phyloP scores from a whole-genome alignment of 2,113 vertebrate genomes.

The Vulpes ferrilata region DNA sequence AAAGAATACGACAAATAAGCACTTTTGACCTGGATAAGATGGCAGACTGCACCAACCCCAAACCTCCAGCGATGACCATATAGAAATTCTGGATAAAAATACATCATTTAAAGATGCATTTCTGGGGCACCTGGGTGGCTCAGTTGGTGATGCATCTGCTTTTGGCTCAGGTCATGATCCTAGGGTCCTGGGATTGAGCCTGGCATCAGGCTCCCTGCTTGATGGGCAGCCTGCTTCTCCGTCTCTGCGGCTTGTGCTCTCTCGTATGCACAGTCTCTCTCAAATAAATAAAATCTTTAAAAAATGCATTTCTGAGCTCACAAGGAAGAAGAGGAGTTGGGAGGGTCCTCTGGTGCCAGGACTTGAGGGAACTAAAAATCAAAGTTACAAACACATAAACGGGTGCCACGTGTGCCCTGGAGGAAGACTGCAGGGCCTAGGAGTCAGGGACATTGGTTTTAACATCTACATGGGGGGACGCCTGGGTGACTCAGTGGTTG shows the following conservation, averaged over 20 bases:
- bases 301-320: background rate
- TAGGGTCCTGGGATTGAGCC: too few relatives aligned
- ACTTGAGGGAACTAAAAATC: background rate
- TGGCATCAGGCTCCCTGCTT: too few relatives aligned
- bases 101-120: background rate
- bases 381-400: background rate
- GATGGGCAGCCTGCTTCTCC: too few relatives aligned
- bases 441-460: background rate
- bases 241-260: too few relatives aligned
- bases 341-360: background rate
- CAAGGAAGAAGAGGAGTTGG: background rate
- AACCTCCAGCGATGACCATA: background rate
- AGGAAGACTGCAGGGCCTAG: background rate
- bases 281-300: too few relatives aligned
- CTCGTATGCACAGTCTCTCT: too few relatives aligned
- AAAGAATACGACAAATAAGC: background rate
- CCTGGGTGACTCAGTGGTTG: too few relatives aligned
- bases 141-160: too few relatives aligned
- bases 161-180: too few relatives aligned
- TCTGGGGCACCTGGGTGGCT: too few relatives aligned
- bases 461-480: background rate
- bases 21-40: background rate
- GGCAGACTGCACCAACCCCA: background rate
- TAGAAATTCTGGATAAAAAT: background rate
- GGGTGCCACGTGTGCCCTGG: background rate